Evolutionary conservation across 1,140 invertebrate species (phyloP).

Genomic region (Venturia canescens): DNA sequence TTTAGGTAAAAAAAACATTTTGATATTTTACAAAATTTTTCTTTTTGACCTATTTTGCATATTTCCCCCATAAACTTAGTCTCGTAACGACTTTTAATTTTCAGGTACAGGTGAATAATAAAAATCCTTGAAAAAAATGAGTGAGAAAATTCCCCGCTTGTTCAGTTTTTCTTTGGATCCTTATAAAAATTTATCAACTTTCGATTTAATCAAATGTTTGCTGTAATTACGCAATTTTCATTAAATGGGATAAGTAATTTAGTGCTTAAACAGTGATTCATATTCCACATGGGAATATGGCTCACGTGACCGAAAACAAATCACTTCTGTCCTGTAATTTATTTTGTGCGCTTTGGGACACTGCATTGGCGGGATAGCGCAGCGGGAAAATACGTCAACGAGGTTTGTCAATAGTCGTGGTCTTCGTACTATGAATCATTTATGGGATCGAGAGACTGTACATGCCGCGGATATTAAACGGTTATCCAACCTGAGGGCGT

Average conservation of each 20-base stretch:
- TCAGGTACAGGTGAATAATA: too few relatives aligned
- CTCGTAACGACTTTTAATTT: too few relatives aligned
- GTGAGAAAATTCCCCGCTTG: too few relatives aligned
- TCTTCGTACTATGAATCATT: conserved; percentile 33
- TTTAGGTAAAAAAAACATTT: too few relatives aligned
- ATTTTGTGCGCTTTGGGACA: conserved; percentile 14
- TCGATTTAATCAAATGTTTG: too few relatives aligned
- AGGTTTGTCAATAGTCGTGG: conserved; percentile 15
- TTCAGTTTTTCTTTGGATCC: too few relatives aligned
- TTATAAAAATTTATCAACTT: too few relatives aligned
- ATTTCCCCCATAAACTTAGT: too few relatives aligned
- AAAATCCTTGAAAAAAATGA: too few relatives aligned
- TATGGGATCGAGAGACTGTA: conserved; percentile 22
- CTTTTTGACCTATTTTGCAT: too few relatives aligned
- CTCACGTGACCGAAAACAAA: conserved; percentile 1
- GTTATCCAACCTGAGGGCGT: conserved; percentile 28
- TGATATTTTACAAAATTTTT: too few relatives aligned
- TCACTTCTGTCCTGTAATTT: conserved; percentile 7
- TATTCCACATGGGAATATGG: neutral
- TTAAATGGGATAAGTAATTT: neutral
- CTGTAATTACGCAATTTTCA: neutral
- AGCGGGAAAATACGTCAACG: conserved; percentile 3
- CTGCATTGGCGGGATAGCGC: too few relatives aligned
- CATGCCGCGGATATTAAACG: conserved; percentile 36
- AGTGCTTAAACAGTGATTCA: neutral